Base-by-base conservation (phyloP, 2,113 vertebrate genomes). In the Micronisus gabar region DNA sequence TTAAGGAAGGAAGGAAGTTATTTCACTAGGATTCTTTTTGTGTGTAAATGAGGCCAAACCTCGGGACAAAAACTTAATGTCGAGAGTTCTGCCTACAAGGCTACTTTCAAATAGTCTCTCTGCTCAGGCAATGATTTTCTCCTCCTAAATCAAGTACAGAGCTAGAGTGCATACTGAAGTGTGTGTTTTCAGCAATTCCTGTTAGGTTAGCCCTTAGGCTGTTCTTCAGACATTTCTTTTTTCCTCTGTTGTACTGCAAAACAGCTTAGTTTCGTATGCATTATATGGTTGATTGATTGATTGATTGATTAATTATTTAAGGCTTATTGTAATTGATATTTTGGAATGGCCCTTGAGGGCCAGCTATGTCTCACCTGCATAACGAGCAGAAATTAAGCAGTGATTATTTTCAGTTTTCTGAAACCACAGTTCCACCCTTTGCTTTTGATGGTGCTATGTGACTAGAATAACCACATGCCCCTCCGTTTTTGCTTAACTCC, bases 391-490 rank as follows among this genome's bases (percentile, higher is more conserved):
- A 91, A 70, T 88, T 91, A 72, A 65, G 4, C 10, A 36, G 26
- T 45, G 12, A 66, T 88, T 55, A 38, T 47, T 12, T 63, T 85
- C 22, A 29, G 22, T 93, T 75, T 89, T 78, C 80, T 88, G 48
- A 88, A 91, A 41, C 13, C 3, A 0, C 56, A 23, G 68, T 66
- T 30, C 9, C 12, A 3, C 6, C n/a, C 7, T 87, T 85, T 83
- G 29, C 17, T 87, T 91, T 92, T 53, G 11, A 9, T 27, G 13
- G 29, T 59, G 15, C 9, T 76, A 7, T 38, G 30, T 63, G 17
- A 40, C 34, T 86, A 62, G 19, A 86, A 73, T 53, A 86, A 50
- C 9, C 6, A 40, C 17, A 7, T 0, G 0, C 1, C 5, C 11
- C 22, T 84, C 9, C 1, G 3, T 59, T 84, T 88, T 78, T 74